These are phyloP conservation scores for Chloropsis cyanopogon DNA, from an alignment of 2,113 vertebrate species.

Conservation along the genomic window DNA sequence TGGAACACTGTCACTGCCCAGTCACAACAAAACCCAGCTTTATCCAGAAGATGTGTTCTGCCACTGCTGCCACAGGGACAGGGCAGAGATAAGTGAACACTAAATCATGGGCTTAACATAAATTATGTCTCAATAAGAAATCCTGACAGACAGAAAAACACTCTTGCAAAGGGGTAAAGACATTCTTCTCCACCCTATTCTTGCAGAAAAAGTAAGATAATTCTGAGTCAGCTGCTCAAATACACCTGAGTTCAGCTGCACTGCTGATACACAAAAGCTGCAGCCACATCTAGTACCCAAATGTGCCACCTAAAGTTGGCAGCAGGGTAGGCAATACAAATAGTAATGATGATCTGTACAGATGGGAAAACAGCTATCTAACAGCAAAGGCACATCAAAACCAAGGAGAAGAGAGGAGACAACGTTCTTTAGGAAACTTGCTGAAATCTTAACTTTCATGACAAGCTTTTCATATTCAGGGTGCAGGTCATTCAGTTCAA, in stretches of 20 bases:
- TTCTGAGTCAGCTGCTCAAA: background rate
- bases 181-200: background rate
- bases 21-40: background rate
- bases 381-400: background rate
- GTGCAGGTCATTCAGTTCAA: background rate
- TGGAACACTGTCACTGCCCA: background rate
- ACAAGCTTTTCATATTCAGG: background rate
- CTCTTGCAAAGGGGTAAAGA: background rate
- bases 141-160: background rate
- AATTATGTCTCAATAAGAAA: background rate
- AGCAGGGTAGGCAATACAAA: background rate
- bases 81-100: background rate
- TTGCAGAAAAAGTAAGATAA: background rate
- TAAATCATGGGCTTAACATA: background rate
- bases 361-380: background rate
- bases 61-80: background rate
- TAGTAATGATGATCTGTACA: background rate
- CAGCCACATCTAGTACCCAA: background rate
- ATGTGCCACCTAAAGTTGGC: background rate
- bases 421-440: background rate
- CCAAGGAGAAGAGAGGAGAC: background rate
- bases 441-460: background rate
- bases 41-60: background rate
- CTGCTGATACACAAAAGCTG: background rate
- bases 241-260: background rate